Conservation (phyloP, 2,888 invertebrate species). For the Nudaria mundana region DNA sequence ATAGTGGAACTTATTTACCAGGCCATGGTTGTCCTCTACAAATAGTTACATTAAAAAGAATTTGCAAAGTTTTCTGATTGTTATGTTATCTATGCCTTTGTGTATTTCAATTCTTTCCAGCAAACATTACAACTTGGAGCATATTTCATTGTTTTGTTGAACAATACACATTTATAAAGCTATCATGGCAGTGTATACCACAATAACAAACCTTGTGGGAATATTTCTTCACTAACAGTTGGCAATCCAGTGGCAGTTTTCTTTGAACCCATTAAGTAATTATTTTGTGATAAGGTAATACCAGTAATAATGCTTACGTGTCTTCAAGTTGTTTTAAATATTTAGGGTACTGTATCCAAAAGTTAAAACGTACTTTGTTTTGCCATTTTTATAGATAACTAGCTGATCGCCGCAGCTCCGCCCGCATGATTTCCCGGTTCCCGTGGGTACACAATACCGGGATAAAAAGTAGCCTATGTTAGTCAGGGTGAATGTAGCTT, state of each 20-base stretch:
- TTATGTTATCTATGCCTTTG: conserved; percentile 24
- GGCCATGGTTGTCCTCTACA: too few relatives aligned
- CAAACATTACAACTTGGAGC: conserved; percentile 32
- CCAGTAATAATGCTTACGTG: conserved; percentile 20
- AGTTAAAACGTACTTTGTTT: too few relatives aligned
- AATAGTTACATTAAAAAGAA: too few relatives aligned
- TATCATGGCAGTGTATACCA: conserved; percentile 31
- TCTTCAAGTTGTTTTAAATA: too few relatives aligned
- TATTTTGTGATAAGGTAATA: conserved; percentile 10
- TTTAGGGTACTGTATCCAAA: too few relatives aligned
- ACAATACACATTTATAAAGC: conserved; percentile 51
- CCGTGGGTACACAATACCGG: too few relatives aligned
- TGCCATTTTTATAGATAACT: too few relatives aligned
- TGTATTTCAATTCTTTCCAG: conserved; percentile 7
- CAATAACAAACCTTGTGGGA: conserved; percentile 33
- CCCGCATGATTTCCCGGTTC: too few relatives aligned
- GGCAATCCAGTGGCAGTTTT: conserved; percentile 12
- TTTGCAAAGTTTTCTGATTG: conserved; percentile 5
- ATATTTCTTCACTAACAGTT: conserved; percentile 10
- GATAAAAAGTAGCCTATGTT: too few relatives aligned
- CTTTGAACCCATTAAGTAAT: conserved; percentile 22
- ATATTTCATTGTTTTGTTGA: conserved; percentile 46
- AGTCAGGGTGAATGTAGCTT: too few relatives aligned
- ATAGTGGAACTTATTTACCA: too few relatives aligned
- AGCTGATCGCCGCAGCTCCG: too few relatives aligned